These are phyloP conservation scores for Phyllotreta striolata DNA, from an alignment of 2,888 invertebrate genomes.

Conservation along the genomic window DNA sequence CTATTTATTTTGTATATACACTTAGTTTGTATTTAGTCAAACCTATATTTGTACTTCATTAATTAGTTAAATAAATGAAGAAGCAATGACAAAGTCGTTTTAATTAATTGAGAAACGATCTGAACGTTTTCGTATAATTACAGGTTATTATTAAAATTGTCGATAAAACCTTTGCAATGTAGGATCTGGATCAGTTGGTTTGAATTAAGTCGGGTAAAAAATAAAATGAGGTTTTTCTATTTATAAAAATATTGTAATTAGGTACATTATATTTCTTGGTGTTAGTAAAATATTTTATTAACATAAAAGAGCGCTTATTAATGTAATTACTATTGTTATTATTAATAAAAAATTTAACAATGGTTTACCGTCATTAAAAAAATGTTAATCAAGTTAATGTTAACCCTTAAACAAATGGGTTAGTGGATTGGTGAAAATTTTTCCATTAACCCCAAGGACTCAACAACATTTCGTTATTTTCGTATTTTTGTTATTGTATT, in stretches of 20 bases:
- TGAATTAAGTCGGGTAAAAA: too few relatives aligned
- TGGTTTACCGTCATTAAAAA: too few relatives aligned
- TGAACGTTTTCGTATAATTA: background rate
- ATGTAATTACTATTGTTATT: too few relatives aligned
- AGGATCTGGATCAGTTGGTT: background rate
- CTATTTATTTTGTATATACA: constrained; percentile 41
- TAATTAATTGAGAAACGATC: background rate
- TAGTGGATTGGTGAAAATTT: too few relatives aligned
- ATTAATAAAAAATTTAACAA: too few relatives aligned
- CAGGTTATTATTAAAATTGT: background rate
- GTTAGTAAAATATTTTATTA: too few relatives aligned
- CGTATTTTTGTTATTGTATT: background rate
- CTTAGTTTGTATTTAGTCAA: constrained; percentile 31
- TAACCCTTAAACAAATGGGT: too few relatives aligned
- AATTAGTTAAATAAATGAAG: constrained; percentile 14
- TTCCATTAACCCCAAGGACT: background rate
- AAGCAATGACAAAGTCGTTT: background rate
- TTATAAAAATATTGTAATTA: too few relatives aligned
- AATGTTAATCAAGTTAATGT: too few relatives aligned
- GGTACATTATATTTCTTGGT: too few relatives aligned
- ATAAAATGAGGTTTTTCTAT: too few relatives aligned
- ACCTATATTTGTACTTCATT: constrained; percentile 36
- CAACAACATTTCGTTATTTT: background rate
- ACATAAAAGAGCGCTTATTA: too few relatives aligned
- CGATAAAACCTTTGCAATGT: background rate